These are phyloP conservation scores for Octomys mimax DNA, from an alignment of 2,797 vertebrate species.

Conservation along the genomic window DNA sequence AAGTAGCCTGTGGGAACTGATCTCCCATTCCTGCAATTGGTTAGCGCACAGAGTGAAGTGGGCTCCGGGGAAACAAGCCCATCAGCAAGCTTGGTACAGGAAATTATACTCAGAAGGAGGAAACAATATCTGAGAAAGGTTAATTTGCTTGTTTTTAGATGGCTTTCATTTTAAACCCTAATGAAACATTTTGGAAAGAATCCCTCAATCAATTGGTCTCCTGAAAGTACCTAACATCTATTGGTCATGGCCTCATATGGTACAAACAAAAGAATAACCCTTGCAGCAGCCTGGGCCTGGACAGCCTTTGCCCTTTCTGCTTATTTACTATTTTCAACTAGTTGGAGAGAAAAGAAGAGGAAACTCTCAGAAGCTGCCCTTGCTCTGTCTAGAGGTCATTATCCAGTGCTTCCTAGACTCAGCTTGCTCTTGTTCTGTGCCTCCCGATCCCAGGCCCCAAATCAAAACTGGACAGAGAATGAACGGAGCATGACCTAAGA, in stretches of 20 bases:
- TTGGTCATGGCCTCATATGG: conserved; percentile 11
- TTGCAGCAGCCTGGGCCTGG: conserved; percentile 38
- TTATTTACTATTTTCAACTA: neutral
- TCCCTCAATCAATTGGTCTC: conserved; percentile 48
- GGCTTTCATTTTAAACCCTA: conserved; percentile 16
- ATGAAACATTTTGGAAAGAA: conserved; percentile 66
- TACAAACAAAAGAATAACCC: conserved; percentile 31
- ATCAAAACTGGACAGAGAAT: neutral
- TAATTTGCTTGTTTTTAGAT: conserved; percentile 4
- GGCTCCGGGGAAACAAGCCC: conserved; percentile 30
- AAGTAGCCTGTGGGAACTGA: neutral
- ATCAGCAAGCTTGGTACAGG: neutral
- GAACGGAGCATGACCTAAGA: neutral
- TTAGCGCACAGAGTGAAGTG: neutral
- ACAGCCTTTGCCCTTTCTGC: neutral
- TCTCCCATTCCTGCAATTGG: neutral
- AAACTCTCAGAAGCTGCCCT: neutral
- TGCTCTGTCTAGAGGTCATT: conserved; percentile 15
- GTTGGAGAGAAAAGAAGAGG: neutral
- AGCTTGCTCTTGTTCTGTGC: neutral
- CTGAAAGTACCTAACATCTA: conserved; percentile 14
- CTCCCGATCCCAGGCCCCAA: neutral
- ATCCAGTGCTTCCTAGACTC: neutral
- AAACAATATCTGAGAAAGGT: conserved; percentile 43
- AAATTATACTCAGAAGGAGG: conserved; percentile 28